phyloP scores from a whole-genome alignment of 2,888 invertebrate genomes.

The Lycaena phlaeas region DNA sequence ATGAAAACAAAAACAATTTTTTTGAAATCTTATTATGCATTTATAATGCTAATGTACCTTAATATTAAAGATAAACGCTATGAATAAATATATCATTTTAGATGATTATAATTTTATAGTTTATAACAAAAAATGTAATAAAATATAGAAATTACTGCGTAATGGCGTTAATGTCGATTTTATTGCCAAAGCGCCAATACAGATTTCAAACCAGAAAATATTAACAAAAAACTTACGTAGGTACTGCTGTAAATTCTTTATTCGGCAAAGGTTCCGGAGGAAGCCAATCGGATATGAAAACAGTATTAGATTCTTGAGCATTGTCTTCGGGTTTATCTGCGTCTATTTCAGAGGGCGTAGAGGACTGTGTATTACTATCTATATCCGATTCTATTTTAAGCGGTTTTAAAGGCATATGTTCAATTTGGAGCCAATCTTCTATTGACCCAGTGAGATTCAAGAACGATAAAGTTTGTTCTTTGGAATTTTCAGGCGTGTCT shows the following conservation, averaged over 20 bases:
- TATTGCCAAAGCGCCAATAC: too few relatives aligned
- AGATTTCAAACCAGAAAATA: too few relatives aligned
- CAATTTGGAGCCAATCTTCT: conserved; percentile 50
- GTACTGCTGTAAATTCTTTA: conserved; percentile 70
- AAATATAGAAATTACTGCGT: too few relatives aligned
- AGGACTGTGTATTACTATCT: conserved; percentile 18
- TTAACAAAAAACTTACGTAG: conserved; percentile 72
- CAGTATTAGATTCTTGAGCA: conserved; percentile 25
- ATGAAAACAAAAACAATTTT: too few relatives aligned
- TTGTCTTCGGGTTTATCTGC: conserved; percentile 14
- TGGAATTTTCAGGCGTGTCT: conserved; percentile 17
- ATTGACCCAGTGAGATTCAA: conserved; percentile 48
- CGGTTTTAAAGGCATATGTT: conserved; percentile 39
- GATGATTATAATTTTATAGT: too few relatives aligned
- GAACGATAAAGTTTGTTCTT: conserved; percentile 42
- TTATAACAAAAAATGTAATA: too few relatives aligned
- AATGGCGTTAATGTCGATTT: too few relatives aligned
- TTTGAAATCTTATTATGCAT: too few relatives aligned
- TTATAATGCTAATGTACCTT: too few relatives aligned
- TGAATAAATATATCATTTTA: too few relatives aligned
- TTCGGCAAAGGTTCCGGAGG: conserved; percentile 64
- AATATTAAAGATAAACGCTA: too few relatives aligned
- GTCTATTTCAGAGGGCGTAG: conserved; percentile 22
- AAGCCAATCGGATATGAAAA: conserved; percentile 73
- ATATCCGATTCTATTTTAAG: conserved; percentile 22